These are phyloP conservation scores for Ectemnius continuus DNA, from an alignment of 2,888 invertebrate species.

Conservation along the genomic window DNA sequence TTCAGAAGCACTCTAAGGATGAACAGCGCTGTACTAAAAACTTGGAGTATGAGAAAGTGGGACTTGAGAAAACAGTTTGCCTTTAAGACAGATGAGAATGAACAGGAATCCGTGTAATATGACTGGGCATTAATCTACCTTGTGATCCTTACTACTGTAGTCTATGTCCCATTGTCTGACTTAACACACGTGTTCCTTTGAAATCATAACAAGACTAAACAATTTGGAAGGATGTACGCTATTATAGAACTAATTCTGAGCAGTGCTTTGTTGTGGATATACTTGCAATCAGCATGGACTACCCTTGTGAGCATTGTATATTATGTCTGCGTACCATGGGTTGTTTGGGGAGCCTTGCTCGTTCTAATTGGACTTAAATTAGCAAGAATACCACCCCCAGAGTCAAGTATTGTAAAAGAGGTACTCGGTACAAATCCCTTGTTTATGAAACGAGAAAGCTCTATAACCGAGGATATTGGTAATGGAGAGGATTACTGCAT, in stretches of 20 bases:
- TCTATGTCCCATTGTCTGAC: neutral
- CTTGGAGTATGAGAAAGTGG: too few relatives aligned
- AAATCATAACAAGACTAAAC: slow-evolving; percentile 45
- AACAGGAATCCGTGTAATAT: too few relatives aligned
- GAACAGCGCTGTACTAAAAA: too few relatives aligned
- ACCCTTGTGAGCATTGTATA: slow-evolving; percentile 63
- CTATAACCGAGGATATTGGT: slow-evolving; percentile 50
- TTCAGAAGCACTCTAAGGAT: too few relatives aligned
- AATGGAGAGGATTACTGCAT: slow-evolving; percentile 75
- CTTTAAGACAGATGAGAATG: too few relatives aligned
- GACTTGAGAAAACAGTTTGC: too few relatives aligned
- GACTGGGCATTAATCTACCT: neutral
- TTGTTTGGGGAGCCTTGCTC: slow-evolving; percentile 67
- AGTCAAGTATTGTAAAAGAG: slow-evolving; percentile 61
- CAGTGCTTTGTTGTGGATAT: slow-evolving; percentile 67
- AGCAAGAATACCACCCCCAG: slow-evolving; percentile 67
- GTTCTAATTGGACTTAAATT: slow-evolving; percentile 62
- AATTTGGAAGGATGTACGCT: slow-evolving; percentile 45
- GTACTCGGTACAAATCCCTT: slow-evolving; percentile 72
- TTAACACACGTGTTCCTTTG: slow-evolving; percentile 3
- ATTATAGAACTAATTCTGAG: slow-evolving; percentile 61
- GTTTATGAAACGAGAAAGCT: slow-evolving; percentile 54
- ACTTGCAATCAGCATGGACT: slow-evolving; percentile 60
- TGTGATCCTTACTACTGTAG: neutral
- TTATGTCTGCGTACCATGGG: slow-evolving; percentile 69